Percentiles rank a stretch among this genome's conserved stretches.
phyloP scores from a whole-genome alignment of 2,797 vertebrate species.

The Tympanoctomys barrerae region DNA sequence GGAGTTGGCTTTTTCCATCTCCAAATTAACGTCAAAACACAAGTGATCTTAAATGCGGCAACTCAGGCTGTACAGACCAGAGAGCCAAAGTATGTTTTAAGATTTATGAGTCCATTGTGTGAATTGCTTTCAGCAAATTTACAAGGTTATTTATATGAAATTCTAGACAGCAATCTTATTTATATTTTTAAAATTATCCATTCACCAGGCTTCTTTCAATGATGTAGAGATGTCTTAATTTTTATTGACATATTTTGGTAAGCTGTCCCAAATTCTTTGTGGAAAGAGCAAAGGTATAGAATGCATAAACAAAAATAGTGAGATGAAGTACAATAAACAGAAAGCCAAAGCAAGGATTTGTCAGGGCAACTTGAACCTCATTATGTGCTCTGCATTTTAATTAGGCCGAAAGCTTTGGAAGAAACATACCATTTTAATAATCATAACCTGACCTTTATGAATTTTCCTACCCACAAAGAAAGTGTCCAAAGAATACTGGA shows the following conservation, averaged over 20 bases:
- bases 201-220: background rate
- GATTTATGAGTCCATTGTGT: background rate
- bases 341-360: slow-evolving; percentile 59
- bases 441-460: slow-evolving; percentile 52
- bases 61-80: background rate
- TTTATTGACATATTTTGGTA: slow-evolving; percentile 73
- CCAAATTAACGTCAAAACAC: background rate
- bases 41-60: background rate
- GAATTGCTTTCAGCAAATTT: slow-evolving; percentile 29
- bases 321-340: slow-evolving; percentile 59
- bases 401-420: slow-evolving; percentile 37
- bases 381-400: slow-evolving; percentile 39
- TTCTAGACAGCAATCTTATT: slow-evolving; percentile 20
- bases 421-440: slow-evolving; percentile 61
- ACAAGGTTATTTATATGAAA: slow-evolving; percentile 4
- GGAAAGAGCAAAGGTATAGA: slow-evolving; percentile 49
- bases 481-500: slow-evolving; percentile 68
- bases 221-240: slow-evolving; percentile 51
- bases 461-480: slow-evolving; percentile 55
- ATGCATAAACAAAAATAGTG: slow-evolving; percentile 58
- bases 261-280: slow-evolving; percentile 55
- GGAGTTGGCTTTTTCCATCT: background rate
- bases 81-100: background rate
- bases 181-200: slow-evolving; percentile 28
- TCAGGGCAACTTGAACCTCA: slow-evolving; percentile 33